phyloP scores from a whole-genome alignment of 2,888 invertebrate species.

The Hirtodrosophila confusa region DNA sequence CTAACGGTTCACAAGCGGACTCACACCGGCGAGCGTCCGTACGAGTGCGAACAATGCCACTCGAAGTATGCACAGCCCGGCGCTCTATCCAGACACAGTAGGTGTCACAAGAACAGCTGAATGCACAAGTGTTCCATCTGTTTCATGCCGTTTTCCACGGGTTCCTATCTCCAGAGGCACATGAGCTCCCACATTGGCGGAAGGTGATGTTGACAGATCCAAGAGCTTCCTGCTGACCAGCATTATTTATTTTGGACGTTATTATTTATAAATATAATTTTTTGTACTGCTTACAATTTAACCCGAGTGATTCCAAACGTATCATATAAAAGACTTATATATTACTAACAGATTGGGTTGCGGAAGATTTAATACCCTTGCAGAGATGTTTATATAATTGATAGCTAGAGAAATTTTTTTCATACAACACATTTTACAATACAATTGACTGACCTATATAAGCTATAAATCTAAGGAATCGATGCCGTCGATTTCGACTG shows the following conservation, averaged over 20 bases:
- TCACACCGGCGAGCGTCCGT: slow-evolving; percentile 29
- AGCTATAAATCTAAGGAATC: too few species aligned
- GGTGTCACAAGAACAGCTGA: slow-evolving; percentile 18
- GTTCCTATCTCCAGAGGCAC: slow-evolving; percentile 30
- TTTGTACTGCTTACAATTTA: too few species aligned
- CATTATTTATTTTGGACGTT: too few species aligned
- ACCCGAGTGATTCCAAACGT: not conserved
- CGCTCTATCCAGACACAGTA: slow-evolving; percentile 31
- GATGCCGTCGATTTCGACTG: too few species aligned
- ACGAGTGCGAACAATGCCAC: slow-evolving; percentile 37
- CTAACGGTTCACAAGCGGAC: slow-evolving; percentile 39
- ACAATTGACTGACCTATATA: too few species aligned
- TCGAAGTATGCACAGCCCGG: slow-evolving; percentile 35
- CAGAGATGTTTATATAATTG: too few species aligned
- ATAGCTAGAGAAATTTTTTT: too few species aligned
- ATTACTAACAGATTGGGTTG: not conserved
- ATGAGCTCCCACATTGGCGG: slow-evolving; percentile 9
- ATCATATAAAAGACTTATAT: slow-evolving; percentile 9
- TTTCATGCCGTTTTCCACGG: slow-evolving; percentile 19
- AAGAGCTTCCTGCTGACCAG: too few species aligned
- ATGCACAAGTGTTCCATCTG: slow-evolving; percentile 33
- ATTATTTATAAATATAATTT: too few species aligned
- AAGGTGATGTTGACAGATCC: not conserved
- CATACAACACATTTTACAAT: too few species aligned
- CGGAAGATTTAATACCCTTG: too few species aligned